Base-by-base conservation (phyloP, 1,140 invertebrate genomes). In the Drosophila tsacasi region DNA sequence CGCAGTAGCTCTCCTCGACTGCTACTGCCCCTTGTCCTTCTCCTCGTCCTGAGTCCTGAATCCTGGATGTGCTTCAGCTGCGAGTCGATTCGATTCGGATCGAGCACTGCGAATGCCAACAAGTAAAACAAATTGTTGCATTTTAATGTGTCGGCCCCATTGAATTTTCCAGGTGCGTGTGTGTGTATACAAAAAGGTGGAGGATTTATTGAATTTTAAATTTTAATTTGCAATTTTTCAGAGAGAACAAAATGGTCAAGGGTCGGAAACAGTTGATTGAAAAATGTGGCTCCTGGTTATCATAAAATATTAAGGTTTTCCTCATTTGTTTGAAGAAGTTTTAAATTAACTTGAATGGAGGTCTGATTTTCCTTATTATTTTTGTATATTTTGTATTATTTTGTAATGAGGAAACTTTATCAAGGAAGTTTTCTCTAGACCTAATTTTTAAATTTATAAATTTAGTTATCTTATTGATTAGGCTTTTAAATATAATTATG, bases 51-150 rank as follows among this genome's bases (percentile, higher is more conserved):
- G 44, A 46, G 25, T 32, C 17, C 37, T 61, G 40, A 39, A 32
- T 23, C 52, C 66, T 69, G 46, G 39, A 62, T 57, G 44, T 62
- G 46, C 50, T 60, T 44, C 42, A 50, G 50, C 44, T 66, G 39
- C 52, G 61, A 49, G 35, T 46, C 46, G 50, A 75, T 39, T 46
- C 15, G 39, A 52, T 40, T 50, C 32, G 59, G 30, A 46, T 42
- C 66, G 49, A 39, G 19, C n/a, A 25, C 47, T 66, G 40, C 27
- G 25, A 55, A 67, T 78, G 76, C 75, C 81, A 90, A 85, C 86
- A 85, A 90, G 86, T 85, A 90, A 82, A 85, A 90, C 83, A 90
- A 90, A 90, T 90, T 90, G 85, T 90, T 90, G 85, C 82, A 90
- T 90, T 90, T 90, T 90, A 85, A 90, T 90, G 86, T 76, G 75